A percentile compares a stretch with the other conserved stretches of the same genome.
phyloP scores from a whole-genome alignment of 1,140 invertebrate species.

The Parapsyche elsis region DNA sequence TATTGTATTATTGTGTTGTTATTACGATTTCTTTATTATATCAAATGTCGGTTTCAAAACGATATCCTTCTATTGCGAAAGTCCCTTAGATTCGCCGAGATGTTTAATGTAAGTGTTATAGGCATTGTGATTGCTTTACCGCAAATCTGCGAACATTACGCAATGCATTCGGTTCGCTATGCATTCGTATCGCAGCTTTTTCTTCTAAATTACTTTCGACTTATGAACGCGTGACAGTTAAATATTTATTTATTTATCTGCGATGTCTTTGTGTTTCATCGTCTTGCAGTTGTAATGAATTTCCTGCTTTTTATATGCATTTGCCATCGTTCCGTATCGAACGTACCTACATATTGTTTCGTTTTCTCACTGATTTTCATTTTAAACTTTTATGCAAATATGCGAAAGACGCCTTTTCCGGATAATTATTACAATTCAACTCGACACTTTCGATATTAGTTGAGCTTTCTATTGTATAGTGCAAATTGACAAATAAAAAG shows the following conservation, averaged over 20 bases:
- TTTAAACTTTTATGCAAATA: neutral
- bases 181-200: neutral
- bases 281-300: neutral
- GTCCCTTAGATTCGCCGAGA: too few species aligned
- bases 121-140: too few species aligned
- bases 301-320: slow-evolving; percentile 22
- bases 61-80: too few species aligned
- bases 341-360: neutral
- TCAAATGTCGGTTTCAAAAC: too few species aligned
- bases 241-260: slow-evolving; percentile 8
- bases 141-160: neutral
- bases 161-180: neutral
- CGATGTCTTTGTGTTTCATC: neutral
- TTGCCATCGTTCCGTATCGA: slow-evolving; percentile 2
- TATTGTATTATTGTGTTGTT: too few species aligned
- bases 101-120: too few species aligned
- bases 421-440: neutral
- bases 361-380: slow-evolving; percentile 4
- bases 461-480: too few species aligned
- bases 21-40: too few species aligned
- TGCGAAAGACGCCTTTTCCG: neutral
- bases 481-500: too few species aligned
- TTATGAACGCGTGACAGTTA: slow-evolving; percentile 11
- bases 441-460: too few species aligned
- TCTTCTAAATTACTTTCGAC: neutral